Evolutionary conservation across 2,797 vertebrate species (phyloP).

Genomic region (Ctenopoma multispine): DNA sequence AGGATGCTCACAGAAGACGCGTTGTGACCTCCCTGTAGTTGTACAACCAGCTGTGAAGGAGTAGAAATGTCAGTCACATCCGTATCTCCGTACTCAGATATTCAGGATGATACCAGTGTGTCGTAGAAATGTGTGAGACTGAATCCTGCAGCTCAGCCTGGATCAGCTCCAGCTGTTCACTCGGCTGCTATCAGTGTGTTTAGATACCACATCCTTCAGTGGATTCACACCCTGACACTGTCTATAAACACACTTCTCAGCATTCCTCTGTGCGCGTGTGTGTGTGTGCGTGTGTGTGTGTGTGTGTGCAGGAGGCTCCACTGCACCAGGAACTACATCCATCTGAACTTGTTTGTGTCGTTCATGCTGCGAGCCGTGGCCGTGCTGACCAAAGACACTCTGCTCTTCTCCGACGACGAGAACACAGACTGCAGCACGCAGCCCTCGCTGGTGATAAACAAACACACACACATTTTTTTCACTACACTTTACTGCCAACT

Average conservation of each 20-base stretch:
- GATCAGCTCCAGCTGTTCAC: conserved; percentile 55
- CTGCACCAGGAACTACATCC: conserved; percentile 96
- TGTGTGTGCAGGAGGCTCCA: conserved; percentile 88
- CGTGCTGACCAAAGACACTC: conserved; percentile 90
- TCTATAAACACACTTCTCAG: conserved; percentile 65
- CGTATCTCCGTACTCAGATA: background rate
- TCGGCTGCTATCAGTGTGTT: conserved; percentile 51
- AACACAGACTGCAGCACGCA: conserved; percentile 75
- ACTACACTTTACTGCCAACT: background rate
- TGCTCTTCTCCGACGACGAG: conserved; percentile 88
- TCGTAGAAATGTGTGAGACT: conserved; percentile 13
- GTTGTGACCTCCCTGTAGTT: no score
- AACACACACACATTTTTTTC: conserved; percentile 6
- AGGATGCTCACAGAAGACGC: no score
- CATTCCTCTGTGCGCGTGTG: conserved; percentile 19
- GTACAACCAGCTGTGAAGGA: no score
- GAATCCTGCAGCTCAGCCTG: conserved; percentile 18
- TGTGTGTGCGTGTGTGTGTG: conserved; percentile 33
- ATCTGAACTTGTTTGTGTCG: conserved; percentile 94
- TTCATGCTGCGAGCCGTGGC: conserved; percentile 92
- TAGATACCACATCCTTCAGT: conserved; percentile 54
- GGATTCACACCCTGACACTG: conserved; percentile 48
- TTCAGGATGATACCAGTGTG: conserved; percentile 11
- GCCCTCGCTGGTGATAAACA: conserved; percentile 81
- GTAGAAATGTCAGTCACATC: no score